Percentiles rank a stretch among this genome's conserved stretches.
phyloP scores from a whole-genome alignment of 2,113 vertebrate species.

The Plectropomus leopardus region DNA sequence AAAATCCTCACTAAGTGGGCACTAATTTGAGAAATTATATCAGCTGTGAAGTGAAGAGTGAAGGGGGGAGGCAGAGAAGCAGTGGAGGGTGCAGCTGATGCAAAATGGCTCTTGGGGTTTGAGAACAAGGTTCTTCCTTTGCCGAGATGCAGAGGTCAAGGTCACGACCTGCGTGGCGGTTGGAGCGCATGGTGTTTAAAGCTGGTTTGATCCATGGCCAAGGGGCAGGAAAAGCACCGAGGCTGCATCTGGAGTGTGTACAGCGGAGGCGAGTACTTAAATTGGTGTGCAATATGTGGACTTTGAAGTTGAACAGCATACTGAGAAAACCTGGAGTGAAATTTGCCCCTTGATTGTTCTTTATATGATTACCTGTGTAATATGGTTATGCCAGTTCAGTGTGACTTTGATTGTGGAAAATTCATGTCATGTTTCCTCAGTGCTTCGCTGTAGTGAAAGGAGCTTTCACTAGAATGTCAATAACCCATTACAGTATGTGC shows the following conservation, averaged over 20 bases:
- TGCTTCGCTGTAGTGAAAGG: conserved; percentile 30
- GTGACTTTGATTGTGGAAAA: conserved; percentile 49
- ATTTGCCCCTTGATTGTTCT: conserved; percentile 48
- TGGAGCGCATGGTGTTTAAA: conserved; percentile 69
- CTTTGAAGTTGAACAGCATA: conserved; percentile 58
- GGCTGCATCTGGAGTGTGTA: conserved; percentile 74
- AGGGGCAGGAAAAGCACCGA: conserved; percentile 64
- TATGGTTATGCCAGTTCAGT: conserved; percentile 56
- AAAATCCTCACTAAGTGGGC: conserved; percentile 83
- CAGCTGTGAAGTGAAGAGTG: conserved; percentile 87
- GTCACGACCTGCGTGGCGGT: conserved; percentile 65
- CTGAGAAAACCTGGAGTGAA: conserved; percentile 38
- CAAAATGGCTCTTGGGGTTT: conserved; percentile 67
- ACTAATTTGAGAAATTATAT: conserved; percentile 87
- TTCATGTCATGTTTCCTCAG: conserved; percentile 39
- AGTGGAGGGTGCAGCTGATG: conserved; percentile 52
- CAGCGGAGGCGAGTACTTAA: conserved; percentile 36
- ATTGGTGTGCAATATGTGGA: conserved; percentile 48
- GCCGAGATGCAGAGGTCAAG: conserved; percentile 75
- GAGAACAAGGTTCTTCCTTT: conserved; percentile 67
- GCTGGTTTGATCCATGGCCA: conserved; percentile 72
- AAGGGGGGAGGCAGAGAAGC: conserved; percentile 47
- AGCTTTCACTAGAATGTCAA: conserved; percentile 46
- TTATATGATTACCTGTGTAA: conserved; percentile 64
- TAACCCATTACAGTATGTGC: conserved; percentile 47